Evolutionary conservation across 1,140 invertebrate species (phyloP).

Genomic region (Pseudachorutes palmiensis): DNA sequence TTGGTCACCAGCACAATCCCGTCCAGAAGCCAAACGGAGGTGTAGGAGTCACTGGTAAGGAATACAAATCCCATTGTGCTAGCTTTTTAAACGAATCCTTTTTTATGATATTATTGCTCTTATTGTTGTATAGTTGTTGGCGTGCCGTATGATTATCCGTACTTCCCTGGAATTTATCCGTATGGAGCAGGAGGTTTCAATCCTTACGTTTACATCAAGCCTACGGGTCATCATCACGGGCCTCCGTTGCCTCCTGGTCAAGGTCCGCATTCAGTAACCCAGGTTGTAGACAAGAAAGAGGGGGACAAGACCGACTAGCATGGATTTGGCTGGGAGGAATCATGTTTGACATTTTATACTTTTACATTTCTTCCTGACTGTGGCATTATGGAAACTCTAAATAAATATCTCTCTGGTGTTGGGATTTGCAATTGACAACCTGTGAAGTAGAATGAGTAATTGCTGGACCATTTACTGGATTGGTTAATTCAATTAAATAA

Average conservation of each 20-base stretch:
- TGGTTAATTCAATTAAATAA: no score
- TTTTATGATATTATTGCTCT: background rate
- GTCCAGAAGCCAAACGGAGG: background rate
- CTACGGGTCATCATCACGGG: background rate
- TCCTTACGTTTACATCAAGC: slow-evolving; percentile 1
- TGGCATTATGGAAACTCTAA: background rate
- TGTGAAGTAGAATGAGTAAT: background rate
- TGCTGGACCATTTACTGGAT: no score
- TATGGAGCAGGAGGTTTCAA: background rate
- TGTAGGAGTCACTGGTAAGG: background rate
- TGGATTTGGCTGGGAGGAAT: background rate
- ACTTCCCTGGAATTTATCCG: background rate
- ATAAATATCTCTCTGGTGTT: background rate
- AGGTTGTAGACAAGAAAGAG: slow-evolving; percentile 1
- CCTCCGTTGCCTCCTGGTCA: background rate
- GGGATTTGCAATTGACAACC: background rate
- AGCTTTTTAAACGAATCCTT: background rate
- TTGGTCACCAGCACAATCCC: background rate
- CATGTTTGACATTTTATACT: background rate
- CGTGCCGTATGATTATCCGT: background rate
- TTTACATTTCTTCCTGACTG: background rate
- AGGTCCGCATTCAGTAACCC: background rate
- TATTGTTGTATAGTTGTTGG: background rate
- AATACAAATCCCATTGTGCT: background rate
- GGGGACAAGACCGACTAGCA: slow-evolving; percentile 2